Evolutionary conservation across 2,113 vertebrate genomes (phyloP).

Genomic region (crab-eating macaque (Macaca fascicularis)): T2T-MFA8v1.1 NC_088391.1:72649501-72650000

Average conservation of each 20-base stretch:
- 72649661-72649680: not conserved
- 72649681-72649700: not conserved
- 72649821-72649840: not conserved
- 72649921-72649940: not conserved
- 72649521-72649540: not conserved
- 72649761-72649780: not conserved
- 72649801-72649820: not conserved
- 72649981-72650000: not conserved
- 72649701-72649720: not conserved
- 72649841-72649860: not conserved
- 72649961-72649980: not conserved
- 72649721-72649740: not conserved
- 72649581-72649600: not conserved
- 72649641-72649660: not conserved
- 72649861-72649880: not conserved
- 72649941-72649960: not conserved
- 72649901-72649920: not conserved
- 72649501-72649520: not conserved
- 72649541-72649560: not conserved
- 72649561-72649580: not conserved
- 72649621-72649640: not conserved
- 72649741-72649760: not conserved
- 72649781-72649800: not conserved
- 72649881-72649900: not conserved
- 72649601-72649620: not conserved